Evolutionary conservation across 2,797 vertebrate genomes (phyloP), one percentile per base, ranked within the genome.

Genomic region (Odontamblyopus lacepedii): DNA sequence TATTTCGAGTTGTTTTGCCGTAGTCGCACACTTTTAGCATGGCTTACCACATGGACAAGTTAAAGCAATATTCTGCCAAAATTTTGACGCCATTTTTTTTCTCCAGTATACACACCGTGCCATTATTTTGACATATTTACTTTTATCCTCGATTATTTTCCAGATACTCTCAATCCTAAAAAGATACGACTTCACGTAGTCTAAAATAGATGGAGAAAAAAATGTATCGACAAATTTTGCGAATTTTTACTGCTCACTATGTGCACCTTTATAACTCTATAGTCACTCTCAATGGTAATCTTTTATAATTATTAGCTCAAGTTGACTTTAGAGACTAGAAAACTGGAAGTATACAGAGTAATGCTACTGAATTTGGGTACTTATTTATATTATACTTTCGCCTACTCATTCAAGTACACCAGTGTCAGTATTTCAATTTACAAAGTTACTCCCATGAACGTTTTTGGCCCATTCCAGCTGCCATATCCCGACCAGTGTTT

Each of bases 41-140:
- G 38, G 41, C 63, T 65, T 66, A 66, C 6, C 23, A 15, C 9
- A 19, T 0, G 44, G 41, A 66, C 50, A 26, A n/a, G 16, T 63
- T 18, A 63, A 65, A 66, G 64, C 64, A 66, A 66, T 66, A 66
- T 50, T 50, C 44, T 51, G 41, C 41, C 41, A 66, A 66, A 9
- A 29, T 29, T 51, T 29, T 0, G 7, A 29, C 13, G 15, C 63
- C 23, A 3, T 50, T 66, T 29, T 50, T 51, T 65, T 48, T 3
- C 15, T 0, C 26, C 19, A 29, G 51, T 51, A 38, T 19, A 19
- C 61, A 63, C 18, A 7, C 9, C 30, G 64, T 66, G 64, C 64
- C 64, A 50, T 66, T 27, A 50, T 29, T 29, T 48, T 2, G 3
- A 26, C 29, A 6, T 18, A 66, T 11, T 29, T 9, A 48, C 26